phyloP scores from a whole-genome alignment of 2,888 invertebrate genomes.

The Brachynemurus nebulosus region DNA sequence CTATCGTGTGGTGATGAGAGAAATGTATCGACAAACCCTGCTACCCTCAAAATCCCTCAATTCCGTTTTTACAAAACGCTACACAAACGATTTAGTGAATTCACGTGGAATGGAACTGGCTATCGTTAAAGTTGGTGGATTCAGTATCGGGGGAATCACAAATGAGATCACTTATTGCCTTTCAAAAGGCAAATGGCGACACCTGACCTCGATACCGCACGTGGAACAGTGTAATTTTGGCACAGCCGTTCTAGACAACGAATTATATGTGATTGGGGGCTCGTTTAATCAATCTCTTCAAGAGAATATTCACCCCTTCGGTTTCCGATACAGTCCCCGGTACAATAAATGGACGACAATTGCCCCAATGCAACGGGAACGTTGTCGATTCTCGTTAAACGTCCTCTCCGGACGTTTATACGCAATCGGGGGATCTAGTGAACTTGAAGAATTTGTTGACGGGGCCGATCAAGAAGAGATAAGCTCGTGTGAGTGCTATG shows the following conservation, averaged over 20 bases:
- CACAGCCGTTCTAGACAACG: conserved; percentile 50
- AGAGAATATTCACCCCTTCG: conserved; percentile 59
- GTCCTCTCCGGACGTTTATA: conserved; percentile 40
- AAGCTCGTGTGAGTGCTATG: conserved; percentile 43
- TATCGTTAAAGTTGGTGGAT: conserved; percentile 54
- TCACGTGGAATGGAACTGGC: conserved; percentile 54
- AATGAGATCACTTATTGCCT: conserved; percentile 54
- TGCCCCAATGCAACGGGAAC: conserved; percentile 48
- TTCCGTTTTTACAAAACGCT: conserved; percentile 6
- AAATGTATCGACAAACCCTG: conserved; percentile 25
- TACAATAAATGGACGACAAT: conserved; percentile 52
- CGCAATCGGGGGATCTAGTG: conserved; percentile 49
- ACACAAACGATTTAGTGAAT: conserved; percentile 34
- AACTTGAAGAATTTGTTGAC: conserved; percentile 34
- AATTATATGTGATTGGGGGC: conserved; percentile 55
- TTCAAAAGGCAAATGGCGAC: conserved; percentile 44
- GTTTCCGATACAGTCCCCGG: conserved; percentile 48
- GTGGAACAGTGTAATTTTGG: conserved; percentile 63
- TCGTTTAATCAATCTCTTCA: conserved; percentile 53
- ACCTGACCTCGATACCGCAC: conserved; percentile 53
- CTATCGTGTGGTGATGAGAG: conserved; percentile 29
- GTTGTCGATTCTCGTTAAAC: conserved; percentile 51
- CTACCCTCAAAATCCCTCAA: conserved; percentile 10
- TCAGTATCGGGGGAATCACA: conserved; percentile 48
- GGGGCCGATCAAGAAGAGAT: conserved; percentile 28